phyloP scores from a whole-genome alignment of 2,888 invertebrate species.

The Drosophila affinis region DNA sequence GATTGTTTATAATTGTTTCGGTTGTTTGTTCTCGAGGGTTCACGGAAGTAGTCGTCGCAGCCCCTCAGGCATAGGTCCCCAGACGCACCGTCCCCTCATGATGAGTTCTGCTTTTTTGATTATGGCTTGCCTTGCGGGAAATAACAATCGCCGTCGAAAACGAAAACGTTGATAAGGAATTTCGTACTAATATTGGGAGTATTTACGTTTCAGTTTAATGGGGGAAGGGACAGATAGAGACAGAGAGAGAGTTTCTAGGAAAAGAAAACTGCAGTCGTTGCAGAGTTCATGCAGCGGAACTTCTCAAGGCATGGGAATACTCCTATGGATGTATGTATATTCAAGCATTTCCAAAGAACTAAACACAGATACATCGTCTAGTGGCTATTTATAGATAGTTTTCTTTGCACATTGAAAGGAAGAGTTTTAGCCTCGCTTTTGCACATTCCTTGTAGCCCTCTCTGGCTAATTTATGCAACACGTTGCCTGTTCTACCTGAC shows the following conservation, averaged over 20 bases:
- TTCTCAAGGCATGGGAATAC: not conserved
- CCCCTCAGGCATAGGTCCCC: not conserved
- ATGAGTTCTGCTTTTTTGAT: constrained; percentile 11
- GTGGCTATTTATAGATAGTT: constrained; percentile 17
- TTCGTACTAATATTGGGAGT: not conserved
- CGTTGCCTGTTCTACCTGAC: constrained; percentile 57
- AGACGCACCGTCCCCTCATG: not conserved
- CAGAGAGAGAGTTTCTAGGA: not conserved
- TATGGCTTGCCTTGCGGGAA: not conserved
- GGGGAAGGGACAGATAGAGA: not conserved
- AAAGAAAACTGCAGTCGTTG: constrained; percentile 22
- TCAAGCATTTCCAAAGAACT: not conserved
- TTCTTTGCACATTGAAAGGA: constrained; percentile 16
- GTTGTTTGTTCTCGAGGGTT: constrained; percentile 11
- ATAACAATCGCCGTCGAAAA: constrained; percentile 28
- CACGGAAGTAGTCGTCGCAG: constrained; percentile 57
- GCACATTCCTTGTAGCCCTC: constrained; percentile 26
- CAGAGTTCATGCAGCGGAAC: constrained; percentile 1
- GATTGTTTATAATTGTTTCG: constrained; percentile 53
- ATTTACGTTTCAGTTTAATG: constrained; percentile 8
- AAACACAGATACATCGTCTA: constrained; percentile 3
- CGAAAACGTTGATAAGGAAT: constrained; percentile 28
- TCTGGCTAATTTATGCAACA: constrained; percentile 72
- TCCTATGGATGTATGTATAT: not conserved
- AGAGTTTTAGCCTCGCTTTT: constrained; percentile 3